Evolutionary conservation across 1,140 invertebrate genomes (phyloP), one percentile per base, ranked within the genome.

Genomic region (Drosophila nikananu): DNA sequence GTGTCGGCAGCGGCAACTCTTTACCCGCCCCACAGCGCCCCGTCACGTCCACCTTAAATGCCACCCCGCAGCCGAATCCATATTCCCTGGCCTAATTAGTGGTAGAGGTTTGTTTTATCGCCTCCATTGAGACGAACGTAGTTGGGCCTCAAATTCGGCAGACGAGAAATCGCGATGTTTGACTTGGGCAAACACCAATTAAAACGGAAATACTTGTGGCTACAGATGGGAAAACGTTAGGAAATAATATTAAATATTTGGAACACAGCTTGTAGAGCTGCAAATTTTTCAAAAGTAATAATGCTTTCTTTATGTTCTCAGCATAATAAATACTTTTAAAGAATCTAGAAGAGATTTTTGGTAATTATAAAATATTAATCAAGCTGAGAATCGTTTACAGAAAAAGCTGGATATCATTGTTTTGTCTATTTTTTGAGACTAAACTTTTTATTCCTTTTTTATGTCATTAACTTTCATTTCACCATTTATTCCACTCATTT

Each of bases 31-130:
- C 13, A 2, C 44, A 4, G 13, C 37, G 8, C 15, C 37, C 23
- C 37, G n/a, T 7, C 48, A 1, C 52, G 23, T 41, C 51, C 21
- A 44, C 27, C 35, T 23, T 25, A 57, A 57, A 39, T 23, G 35
- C 54, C 49, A 27, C 32, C 35, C 25, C 61, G n/a, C 49, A 15
- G 15, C 27, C 30, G 17, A 17, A 51, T 30, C 42, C 15, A 39
- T 23, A 67, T 77, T 77, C 74, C 74, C 62, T 48, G 48, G 73
- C 54, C 61, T 67, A 77, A 77, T 77, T 77, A 77, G 74, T 46
- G 74, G 73, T 9, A 46, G 61, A 15, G 58, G 37, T 46, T 57
- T 66, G 71, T n/a, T 48, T 48, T 58, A 60, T 51, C 42, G 61
- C 35, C 42, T 57, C 60, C 51, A 55, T 35, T 57, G 37, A 52